A percentile compares a stretch with the other conserved stretches of the same genome.
Conservation (phyloP, 2,888 invertebrate genomes). For the Hemaris fuciformis region DNA sequence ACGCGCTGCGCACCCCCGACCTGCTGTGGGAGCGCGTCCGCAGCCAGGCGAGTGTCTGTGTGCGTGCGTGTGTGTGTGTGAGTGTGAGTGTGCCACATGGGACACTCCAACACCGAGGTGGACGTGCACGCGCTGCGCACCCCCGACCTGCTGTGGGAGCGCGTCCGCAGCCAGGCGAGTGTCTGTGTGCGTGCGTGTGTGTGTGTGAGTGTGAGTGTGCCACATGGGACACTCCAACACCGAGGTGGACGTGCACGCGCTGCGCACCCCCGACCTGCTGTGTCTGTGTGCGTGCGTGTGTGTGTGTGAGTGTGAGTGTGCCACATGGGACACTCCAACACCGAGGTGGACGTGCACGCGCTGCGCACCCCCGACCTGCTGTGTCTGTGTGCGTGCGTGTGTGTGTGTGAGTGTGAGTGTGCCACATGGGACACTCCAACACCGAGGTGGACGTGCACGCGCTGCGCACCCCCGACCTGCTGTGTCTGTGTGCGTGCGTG, state of each 20-base stretch:
- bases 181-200: no score
- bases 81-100: constrained; percentile 99
- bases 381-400: no score
- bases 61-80: no score
- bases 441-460: constrained; percentile 96
- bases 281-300: no score
- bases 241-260: constrained; percentile 93
- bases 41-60: constrained; percentile 88
- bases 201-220: no score
- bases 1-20: constrained; percentile 95
- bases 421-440: constrained; percentile 99
- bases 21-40: constrained; percentile 98
- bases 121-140: constrained; percentile 96
- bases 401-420: no score
- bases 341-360: constrained; percentile 94
- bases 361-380: constrained; percentile 95
- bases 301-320: no score
- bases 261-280: constrained; percentile 95
- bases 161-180: constrained; percentile 92
- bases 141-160: constrained; percentile 97
- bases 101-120: constrained; percentile 96
- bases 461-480: constrained; percentile 94
- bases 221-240: constrained; percentile 99
- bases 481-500: no score
- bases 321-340: constrained; percentile 99